Evolutionary conservation across 2,888 invertebrate genomes (phyloP).

Genomic region (Barypeithes pellucidus): DNA sequence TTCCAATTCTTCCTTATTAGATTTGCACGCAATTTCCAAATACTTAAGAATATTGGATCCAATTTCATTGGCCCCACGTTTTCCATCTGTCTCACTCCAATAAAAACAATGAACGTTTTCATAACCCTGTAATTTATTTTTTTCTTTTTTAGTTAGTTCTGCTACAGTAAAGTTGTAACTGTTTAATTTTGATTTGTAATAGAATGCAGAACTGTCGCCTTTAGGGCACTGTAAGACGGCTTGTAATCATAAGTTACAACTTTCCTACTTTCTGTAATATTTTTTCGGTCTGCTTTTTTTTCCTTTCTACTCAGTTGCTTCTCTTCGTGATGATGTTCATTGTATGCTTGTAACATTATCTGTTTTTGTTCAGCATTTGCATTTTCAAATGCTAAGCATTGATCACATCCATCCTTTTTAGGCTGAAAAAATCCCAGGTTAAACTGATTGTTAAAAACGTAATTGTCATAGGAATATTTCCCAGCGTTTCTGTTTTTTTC

Average conservation of each 20-base stretch:
- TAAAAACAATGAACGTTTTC: conserved; percentile 5
- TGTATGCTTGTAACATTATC: not conserved
- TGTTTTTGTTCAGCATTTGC: not conserved
- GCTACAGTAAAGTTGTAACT: conserved; percentile 15
- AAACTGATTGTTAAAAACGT: not conserved
- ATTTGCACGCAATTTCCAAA: too few species aligned
- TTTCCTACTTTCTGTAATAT: conserved; percentile 1
- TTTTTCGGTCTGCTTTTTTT: conserved; percentile 11
- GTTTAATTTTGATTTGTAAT: conserved; percentile 11
- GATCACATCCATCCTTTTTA: conserved; percentile 7
- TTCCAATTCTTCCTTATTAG: too few species aligned
- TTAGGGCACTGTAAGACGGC: conserved; percentile 17
- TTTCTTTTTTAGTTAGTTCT: conserved; percentile 19
- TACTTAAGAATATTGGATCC: too few species aligned
- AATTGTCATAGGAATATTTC: not conserved
- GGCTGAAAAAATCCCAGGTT: not conserved
- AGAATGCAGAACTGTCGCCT: conserved; percentile 18
- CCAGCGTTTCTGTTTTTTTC: not conserved
- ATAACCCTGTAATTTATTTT: not conserved
- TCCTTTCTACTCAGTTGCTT: conserved; percentile 9
- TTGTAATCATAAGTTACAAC: not conserved
- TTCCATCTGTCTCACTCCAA: too few species aligned
- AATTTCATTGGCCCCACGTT: too few species aligned
- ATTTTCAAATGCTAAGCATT: conserved; percentile 2
- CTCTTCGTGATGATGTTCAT: conserved; percentile 13